Evolutionary conservation across 2,888 invertebrate genomes (phyloP), one percentile per base, ranked within the genome.

Genomic region (Drosophila longiperda): DNA sequence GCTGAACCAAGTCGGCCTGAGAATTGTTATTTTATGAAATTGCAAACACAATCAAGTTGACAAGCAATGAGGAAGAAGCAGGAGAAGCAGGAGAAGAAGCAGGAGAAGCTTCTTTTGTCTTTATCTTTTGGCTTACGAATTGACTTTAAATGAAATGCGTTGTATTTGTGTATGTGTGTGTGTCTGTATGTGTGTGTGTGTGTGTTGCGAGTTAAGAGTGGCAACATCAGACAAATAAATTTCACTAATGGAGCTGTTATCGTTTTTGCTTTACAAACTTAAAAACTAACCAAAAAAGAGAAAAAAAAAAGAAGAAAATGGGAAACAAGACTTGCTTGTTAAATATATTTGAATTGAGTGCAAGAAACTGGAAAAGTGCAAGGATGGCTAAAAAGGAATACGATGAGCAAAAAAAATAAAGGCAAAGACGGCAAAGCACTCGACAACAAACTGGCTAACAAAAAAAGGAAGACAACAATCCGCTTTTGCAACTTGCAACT

Each of bases 21-120:
- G 73, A 86, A 82, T 90, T 86, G 90, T 90, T 86, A 86, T 86
- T 88, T 86, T 86, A 90, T 86, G 89, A 86, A 86, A 86, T 86
- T 90, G 90, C 85, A 86, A 86, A 89, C 88, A 86, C 88, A 86
- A 89, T 89, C 85, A 84, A 87, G 89, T 87, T 78, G 73, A 76
- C 78, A 80, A 76, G 77, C 52, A 57, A 40, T 15, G 55, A n/a
- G 29, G 38, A 38, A 38, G 17, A 3, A 7, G 8, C 3, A 17
- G 38, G 9, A n/a, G 45, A 45, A 45, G 7, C 12, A 45, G n/a
- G n/a, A n/a, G 38, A 38, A 38, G 17, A 3, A 7, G 8, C 3
- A 17, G 38, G 9, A 45, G 45, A 12, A 15, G 20, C 67, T 40
- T 73, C 73, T 73, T 78, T 79, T 60, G 48, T 57, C 65, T 45